Percentiles rank a stretch among this genome's conserved stretches.
Conservation (phyloP, 2,888 invertebrate species). For the Atrina japonica region DNA sequence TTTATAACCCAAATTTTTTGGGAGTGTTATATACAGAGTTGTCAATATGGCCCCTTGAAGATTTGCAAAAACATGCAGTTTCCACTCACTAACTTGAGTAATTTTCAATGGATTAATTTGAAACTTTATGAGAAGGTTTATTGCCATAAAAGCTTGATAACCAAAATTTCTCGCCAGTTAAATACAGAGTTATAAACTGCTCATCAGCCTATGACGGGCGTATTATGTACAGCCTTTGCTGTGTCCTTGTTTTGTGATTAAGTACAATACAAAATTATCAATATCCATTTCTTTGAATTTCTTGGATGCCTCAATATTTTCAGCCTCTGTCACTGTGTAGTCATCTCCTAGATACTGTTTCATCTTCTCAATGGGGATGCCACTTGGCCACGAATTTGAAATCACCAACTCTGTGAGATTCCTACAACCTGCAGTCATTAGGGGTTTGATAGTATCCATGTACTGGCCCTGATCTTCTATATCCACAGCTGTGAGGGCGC, state of each 20-base stretch:
- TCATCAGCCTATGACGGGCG: no score
- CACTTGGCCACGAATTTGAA: background rate
- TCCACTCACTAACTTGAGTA: no score
- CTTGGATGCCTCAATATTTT: background rate
- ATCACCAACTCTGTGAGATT: conserved; percentile 15
- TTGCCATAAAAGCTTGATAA: no score
- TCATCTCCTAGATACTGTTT: conserved; percentile 7
- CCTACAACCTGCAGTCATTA: conserved; percentile 23
- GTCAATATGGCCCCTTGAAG: no score
- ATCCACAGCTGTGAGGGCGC: conserved; percentile 27
- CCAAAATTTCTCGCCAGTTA: no score
- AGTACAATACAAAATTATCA: background rate
- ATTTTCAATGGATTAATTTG: no score
- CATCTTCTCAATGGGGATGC: conserved; percentile 1
- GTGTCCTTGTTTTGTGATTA: background rate
- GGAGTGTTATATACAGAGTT: no score
- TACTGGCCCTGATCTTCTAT: conserved; percentile 25
- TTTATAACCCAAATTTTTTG: no score
- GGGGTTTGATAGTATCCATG: conserved; percentile 14
- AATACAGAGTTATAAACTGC: no score
- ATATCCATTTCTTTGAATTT: background rate
- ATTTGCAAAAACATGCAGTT: no score
- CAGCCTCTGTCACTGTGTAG: conserved; percentile 1
- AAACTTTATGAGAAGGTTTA: no score
- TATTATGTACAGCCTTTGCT: no score